Conservation (phyloP, 1,140 invertebrate species). For the Psilanteris sp. region DNA sequence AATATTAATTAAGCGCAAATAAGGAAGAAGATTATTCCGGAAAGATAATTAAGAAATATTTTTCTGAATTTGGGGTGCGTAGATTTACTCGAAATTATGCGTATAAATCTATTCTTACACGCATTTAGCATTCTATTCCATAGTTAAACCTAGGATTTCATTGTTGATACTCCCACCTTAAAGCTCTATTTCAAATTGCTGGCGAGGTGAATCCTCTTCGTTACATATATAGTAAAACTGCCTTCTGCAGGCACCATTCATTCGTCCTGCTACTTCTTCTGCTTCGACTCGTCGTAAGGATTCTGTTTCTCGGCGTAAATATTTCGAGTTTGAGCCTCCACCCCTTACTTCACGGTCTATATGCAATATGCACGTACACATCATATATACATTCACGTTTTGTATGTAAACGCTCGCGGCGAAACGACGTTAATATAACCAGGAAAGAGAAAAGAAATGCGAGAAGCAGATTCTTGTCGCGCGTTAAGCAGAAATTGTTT, state of each 20-base stretch:
- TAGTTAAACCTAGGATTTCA: constrained; percentile 17
- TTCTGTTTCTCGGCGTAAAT: constrained; percentile 12
- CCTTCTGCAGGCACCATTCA: constrained; percentile 49
- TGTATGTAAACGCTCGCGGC: constrained; percentile 39
- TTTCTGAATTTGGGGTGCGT: too few species aligned
- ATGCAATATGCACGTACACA: constrained; percentile 11
- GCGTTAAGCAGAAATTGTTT: constrained; percentile 21
- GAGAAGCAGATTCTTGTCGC: constrained; percentile 43
- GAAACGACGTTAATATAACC: constrained; percentile 49
- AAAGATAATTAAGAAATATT: too few species aligned
- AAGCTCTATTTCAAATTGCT: constrained; percentile 44
- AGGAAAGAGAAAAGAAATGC: constrained; percentile 51
- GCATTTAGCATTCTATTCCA: constrained; percentile 12
- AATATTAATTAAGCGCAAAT: too few species aligned
- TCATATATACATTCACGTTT: constrained; percentile 48
- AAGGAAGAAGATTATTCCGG: too few species aligned
- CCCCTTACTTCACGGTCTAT: not conserved
- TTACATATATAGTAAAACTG: constrained; percentile 54
- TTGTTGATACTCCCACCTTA: constrained; percentile 26
- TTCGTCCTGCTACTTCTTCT: constrained; percentile 48
- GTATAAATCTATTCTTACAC: too few species aligned
- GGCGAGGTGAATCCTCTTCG: constrained; percentile 25
- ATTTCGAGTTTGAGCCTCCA: not conserved
- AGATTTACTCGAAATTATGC: too few species aligned
- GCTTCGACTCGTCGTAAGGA: constrained; percentile 23